Conservation (phyloP, 1,140 invertebrate genomes). For the Diachasmimorpha longicaudata region DNA sequence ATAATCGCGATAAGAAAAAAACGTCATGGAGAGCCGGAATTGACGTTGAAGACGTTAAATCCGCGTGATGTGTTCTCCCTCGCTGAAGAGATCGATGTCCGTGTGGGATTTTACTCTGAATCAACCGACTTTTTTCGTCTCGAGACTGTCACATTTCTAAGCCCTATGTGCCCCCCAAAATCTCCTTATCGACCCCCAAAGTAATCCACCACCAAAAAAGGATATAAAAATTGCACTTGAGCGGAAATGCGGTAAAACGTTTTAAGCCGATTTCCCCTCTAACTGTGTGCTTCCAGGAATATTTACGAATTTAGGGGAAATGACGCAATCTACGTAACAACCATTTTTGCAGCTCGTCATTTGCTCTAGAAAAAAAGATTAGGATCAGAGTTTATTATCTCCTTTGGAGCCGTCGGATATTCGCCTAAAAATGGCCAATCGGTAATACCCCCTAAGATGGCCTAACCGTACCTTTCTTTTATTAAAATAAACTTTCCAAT, state of each 20-base stretch:
- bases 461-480: no score
- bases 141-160: background rate
- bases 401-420: no score
- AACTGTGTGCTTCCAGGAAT: background rate
- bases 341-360: no score
- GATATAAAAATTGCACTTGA: no score
- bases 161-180: constrained; percentile 8
- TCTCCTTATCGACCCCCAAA: constrained; percentile 14
- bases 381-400: no score
- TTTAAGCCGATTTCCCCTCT: background rate
- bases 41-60: background rate
- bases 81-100: background rate
- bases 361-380: no score
- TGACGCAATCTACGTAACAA: no score
- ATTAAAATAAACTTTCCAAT: no score
- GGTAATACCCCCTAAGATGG: no score
- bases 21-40: background rate
- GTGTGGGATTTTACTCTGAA: background rate
- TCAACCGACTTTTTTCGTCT: background rate
- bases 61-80: background rate
- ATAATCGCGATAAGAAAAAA: background rate
- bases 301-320: background rate
- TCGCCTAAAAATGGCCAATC: no score
- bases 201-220: constrained; percentile 3
- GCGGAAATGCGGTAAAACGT: no score